Percentiles rank a stretch among this genome's conserved stretches.
phyloP scores from a whole-genome alignment of 2,797 vertebrate species.

The Sebastes melanostomus region DNA sequence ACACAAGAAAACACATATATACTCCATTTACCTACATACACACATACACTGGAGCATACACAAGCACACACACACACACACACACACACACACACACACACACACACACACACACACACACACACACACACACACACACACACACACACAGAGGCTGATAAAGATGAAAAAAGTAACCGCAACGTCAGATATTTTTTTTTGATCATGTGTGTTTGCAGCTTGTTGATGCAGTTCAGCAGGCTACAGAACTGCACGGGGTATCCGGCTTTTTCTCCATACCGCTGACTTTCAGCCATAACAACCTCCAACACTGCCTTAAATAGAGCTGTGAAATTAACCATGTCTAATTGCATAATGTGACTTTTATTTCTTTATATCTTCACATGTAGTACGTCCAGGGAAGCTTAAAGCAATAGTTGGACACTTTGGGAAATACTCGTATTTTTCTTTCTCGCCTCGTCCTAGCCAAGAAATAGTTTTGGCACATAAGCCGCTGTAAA shows the following conservation, averaged over 20 bases:
- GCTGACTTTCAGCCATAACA: slow-evolving; percentile 23
- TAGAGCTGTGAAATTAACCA: not conserved
- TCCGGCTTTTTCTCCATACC: slow-evolving; percentile 14
- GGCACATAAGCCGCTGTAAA: not conserved
- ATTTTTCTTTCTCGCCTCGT: not conserved
- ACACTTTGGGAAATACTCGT: not conserved
- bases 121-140: not conserved
- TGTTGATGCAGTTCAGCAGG: slow-evolving; percentile 43
- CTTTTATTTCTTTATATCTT: not conserved
- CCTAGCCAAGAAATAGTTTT: not conserved
- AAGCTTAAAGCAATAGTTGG: not conserved
- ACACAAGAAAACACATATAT: slow-evolving; percentile 23
- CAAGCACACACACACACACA: too few species aligned
- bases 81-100: slow-evolving; percentile 1
- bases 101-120: not conserved
- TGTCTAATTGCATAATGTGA: not conserved
- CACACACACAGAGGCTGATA: slow-evolving; percentile 25
- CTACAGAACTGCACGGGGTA: slow-evolving; percentile 27
- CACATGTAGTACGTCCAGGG: not conserved
- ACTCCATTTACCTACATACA: slow-evolving; percentile 28
- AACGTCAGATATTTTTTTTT: slow-evolving; percentile 59
- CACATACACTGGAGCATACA: not conserved
- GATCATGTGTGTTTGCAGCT: slow-evolving; percentile 60
- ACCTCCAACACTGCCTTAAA: slow-evolving; percentile 16
- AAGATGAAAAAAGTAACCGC: slow-evolving; percentile 58